A percentile compares a stretch with the other conserved stretches of the same genome.
Evolutionary conservation across 2,888 invertebrate species (phyloP).

Genomic region (Brachynemurus nebulosus): DNA sequence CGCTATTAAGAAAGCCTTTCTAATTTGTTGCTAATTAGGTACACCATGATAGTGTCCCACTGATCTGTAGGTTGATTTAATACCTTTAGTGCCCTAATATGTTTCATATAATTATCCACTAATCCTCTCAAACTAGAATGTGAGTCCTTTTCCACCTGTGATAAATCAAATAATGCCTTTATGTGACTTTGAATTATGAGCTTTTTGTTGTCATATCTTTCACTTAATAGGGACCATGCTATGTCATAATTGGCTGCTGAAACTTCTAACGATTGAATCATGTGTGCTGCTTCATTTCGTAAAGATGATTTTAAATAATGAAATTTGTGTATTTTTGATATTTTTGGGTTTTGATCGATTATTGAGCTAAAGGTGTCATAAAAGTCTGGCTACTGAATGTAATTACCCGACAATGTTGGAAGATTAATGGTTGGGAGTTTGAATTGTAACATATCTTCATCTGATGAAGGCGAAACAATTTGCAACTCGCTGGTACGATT

Average conservation of each 20-base stretch:
- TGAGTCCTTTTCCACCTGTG: background rate
- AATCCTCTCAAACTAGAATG: background rate
- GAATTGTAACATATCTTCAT: too few relatives aligned
- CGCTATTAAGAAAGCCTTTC: too few relatives aligned
- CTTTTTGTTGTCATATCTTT: background rate
- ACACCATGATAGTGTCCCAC: too few relatives aligned
- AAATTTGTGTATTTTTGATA: background rate
- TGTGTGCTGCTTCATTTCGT: background rate
- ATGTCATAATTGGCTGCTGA: background rate
- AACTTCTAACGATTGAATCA: background rate
- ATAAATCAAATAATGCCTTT: background rate
- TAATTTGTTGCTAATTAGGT: too few relatives aligned
- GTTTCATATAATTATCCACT: background rate
- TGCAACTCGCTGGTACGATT: too few relatives aligned
- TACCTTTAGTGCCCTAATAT: background rate
- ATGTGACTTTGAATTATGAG: background rate
- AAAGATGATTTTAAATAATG: slow-evolving; percentile 1
- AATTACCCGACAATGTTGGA: too few relatives aligned
- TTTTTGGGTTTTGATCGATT: background rate
- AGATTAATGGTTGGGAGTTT: too few relatives aligned
- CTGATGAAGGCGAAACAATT: too few relatives aligned
- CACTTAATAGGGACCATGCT: background rate
- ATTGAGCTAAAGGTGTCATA: background rate
- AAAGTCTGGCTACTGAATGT: too few relatives aligned
- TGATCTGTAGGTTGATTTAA: background rate